Evolutionary conservation across 2,888 invertebrate genomes (phyloP), one percentile per base, ranked within the genome.

Genomic region (Erebia ligea): DNA sequence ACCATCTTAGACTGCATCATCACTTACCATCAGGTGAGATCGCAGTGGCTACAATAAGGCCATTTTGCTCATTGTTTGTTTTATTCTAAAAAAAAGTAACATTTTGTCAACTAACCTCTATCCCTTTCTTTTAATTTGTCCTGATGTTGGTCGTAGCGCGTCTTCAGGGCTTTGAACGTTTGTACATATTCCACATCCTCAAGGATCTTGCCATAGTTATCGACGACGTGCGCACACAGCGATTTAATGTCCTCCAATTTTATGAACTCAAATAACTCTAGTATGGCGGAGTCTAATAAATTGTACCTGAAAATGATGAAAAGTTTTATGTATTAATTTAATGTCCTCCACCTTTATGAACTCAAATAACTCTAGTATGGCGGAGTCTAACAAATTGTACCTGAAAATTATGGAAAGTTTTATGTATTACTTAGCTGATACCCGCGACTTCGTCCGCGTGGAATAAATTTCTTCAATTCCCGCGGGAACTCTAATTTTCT

Each of bases 211-310:
- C 98, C 98, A 90, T 98, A 99, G 90, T 97, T 98, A 91, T 99
- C 99, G 79, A 99, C 98, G 78, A 99, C 97, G 90, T 99, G 98
- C 73, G 97, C 96, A 94, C 97, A 98, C 79, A 98, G 94, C 57
- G 97, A 96, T 90, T 98, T 98, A 73, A 98, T 97, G 87, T 98
- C 98, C 93, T 98, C 98, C 90, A 97, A 92, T 94, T 98, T 98
- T 78, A 99, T 98, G 92, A 98, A 99, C 94, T 99, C 99, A 94
- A 99, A 99, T 95, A 99, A 96, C 94, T 99, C 99, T 88, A 99
- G 95, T 88, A 99, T 98, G 77, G 99, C 99, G 42, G 99, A 99
- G 92, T 99, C 99, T 80, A 99, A 94, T 80, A 99, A 95, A 94
- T 99, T 99, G 93, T 99, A 99, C 84, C 94, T 94, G 87, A 40